phyloP scores from a whole-genome alignment of 2,888 invertebrate genomes.

The Sepioteuthis lessoniana region DNA sequence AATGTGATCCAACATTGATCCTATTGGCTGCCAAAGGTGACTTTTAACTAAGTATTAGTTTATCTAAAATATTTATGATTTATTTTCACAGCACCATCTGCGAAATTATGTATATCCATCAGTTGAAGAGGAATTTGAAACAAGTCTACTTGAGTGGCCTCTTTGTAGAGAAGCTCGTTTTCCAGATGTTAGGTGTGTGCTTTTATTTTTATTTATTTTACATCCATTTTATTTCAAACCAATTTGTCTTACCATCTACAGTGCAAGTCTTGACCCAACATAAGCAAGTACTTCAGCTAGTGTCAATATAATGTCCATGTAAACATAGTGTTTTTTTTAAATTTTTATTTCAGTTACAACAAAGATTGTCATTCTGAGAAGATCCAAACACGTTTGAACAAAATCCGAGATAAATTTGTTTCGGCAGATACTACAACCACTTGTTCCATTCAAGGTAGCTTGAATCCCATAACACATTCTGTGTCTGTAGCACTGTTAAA shows the following conservation, averaged over 20 bases:
- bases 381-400: slow-evolving; percentile 60
- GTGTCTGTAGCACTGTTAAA: not conserved
- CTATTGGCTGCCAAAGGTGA: too few relatives aligned
- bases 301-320: not conserved
- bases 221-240: too few relatives aligned
- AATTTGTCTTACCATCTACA: too few relatives aligned
- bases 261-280: too few relatives aligned
- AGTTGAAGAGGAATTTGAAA: slow-evolving; percentile 10
- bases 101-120: not conserved
- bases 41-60: too few relatives aligned
- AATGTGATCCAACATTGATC: too few relatives aligned
- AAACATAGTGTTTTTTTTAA: not conserved
- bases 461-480: not conserved
- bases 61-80: too few relatives aligned
- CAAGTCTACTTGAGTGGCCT: slow-evolving; percentile 56
- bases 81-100: slow-evolving; percentile 37
- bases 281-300: too few relatives aligned
- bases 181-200: not conserved
- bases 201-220: too few relatives aligned
- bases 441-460: slow-evolving; percentile 37
- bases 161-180: slow-evolving; percentile 57
- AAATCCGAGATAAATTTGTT: slow-evolving; percentile 59
- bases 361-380: slow-evolving; percentile 57
- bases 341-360: slow-evolving; percentile 56
- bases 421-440: slow-evolving; percentile 57